Percentiles rank a stretch among this genome's conserved stretches.
Evolutionary conservation across 37 sponge, comb jelly and placozoan genomes (phyloP).

Genomic region (Corticium candelabrum): DNA sequence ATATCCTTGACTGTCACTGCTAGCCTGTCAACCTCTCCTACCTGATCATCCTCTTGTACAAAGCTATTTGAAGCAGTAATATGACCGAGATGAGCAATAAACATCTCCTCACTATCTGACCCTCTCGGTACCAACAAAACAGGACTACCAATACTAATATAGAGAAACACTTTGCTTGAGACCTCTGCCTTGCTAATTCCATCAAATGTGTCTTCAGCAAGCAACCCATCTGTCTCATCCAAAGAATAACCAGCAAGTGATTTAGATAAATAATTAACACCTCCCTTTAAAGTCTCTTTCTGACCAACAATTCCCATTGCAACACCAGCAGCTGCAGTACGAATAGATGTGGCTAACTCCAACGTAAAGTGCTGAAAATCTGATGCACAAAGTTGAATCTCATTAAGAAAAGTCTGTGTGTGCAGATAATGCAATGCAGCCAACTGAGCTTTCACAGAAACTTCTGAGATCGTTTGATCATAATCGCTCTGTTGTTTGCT

Average conservation of each 20-base stretch:
- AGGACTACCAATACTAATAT: slow-evolving; percentile 45
- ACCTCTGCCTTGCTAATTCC: neutral
- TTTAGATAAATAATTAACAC: slow-evolving; percentile 25
- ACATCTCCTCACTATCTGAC: slow-evolving; percentile 22
- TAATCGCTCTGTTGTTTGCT: neutral
- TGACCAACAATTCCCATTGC: slow-evolving; percentile 63
- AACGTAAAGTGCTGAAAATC: slow-evolving; percentile 43
- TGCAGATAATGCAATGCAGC: slow-evolving; percentile 79
- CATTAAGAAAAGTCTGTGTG: slow-evolving; percentile 51
- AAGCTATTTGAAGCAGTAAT: slow-evolving; percentile 52
- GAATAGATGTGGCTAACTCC: slow-evolving; percentile 30
- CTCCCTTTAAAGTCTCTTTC: slow-evolving; percentile 26
- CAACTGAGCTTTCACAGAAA: slow-evolving; percentile 24
- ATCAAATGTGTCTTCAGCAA: neutral
- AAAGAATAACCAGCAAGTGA: slow-evolving; percentile 16
- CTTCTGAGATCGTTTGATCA: neutral
- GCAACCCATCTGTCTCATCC: neutral
- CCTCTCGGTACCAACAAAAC: slow-evolving; percentile 54
- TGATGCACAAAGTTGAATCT: slow-evolving; percentile 57
- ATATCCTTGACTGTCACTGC: neutral
- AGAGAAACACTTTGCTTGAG: slow-evolving; percentile 3
- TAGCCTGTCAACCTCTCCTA: neutral
- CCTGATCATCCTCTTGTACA: neutral
- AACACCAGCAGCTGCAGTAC: slow-evolving; percentile 69
- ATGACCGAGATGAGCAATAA: slow-evolving; percentile 69